A percentile compares a stretch with the other conserved stretches of the same genome.
These are phyloP conservation scores for Ophiothrix spiculata DNA, from an alignment of 35 echinoderm and acorn worm genomes.

Conservation along the genomic window DNA sequence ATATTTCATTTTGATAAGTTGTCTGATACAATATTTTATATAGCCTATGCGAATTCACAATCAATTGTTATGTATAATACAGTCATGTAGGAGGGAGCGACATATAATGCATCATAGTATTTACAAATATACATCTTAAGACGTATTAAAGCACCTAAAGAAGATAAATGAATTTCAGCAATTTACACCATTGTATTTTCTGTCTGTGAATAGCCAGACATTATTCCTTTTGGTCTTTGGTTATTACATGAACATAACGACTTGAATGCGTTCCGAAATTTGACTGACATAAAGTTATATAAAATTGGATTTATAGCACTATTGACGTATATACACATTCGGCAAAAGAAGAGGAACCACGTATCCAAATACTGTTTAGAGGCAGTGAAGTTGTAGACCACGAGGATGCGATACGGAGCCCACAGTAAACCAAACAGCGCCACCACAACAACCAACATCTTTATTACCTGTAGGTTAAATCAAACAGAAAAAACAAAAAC, in stretches of 20 bases:
- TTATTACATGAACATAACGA: conserved; percentile 60
- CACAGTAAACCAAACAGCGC: conserved; percentile 78
- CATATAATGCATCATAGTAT: too few species aligned
- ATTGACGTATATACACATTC: conserved; percentile 68
- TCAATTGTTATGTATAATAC: too few species aligned
- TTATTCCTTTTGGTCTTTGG: background rate
- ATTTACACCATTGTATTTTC: conserved; percentile 2
- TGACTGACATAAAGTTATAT: conserved; percentile 95
- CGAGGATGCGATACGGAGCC: conserved; percentile 67
- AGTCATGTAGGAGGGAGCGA: too few species aligned
- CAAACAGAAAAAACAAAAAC: background rate
- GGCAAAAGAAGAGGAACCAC: conserved; percentile 72
- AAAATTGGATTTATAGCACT: conserved; percentile 85
- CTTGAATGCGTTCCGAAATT: conserved; percentile 81
- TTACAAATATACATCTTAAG: too few species aligned
- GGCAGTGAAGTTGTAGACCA: conserved; percentile 58
- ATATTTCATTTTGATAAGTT: too few species aligned
- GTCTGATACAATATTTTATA: too few species aligned
- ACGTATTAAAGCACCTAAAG: too few species aligned
- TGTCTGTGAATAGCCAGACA: background rate
- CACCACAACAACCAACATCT: conserved; percentile 86
- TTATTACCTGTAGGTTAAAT: conserved; percentile 62
- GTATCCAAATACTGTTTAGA: background rate
- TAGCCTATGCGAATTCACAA: too few species aligned
- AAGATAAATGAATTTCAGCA: too few species aligned